Percentiles rank a stretch among this genome's conserved stretches.
Evolutionary conservation across 2,113 vertebrate species (phyloP).

Genomic region (Ellobius talpinus): DNA sequence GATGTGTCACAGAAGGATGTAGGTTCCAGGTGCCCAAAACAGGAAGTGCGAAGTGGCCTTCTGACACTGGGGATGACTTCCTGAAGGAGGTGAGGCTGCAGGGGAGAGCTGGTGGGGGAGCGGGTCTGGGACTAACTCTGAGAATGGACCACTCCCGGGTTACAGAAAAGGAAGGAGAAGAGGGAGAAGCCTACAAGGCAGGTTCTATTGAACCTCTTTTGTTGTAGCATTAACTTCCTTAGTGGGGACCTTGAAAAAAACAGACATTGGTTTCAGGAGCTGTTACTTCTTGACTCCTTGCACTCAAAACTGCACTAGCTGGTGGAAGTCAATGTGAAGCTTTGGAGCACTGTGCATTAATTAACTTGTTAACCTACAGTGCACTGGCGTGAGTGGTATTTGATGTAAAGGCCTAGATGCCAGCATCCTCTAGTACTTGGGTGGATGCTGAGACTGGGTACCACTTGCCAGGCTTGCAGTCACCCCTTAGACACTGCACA

Average conservation of each 20-base stretch:
- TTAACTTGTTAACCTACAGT: neutral
- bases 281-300: conserved; percentile 51
- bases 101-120: neutral
- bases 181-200: conserved; percentile 16
- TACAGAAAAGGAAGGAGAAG: conserved; percentile 5
- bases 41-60: neutral
- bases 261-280: conserved; percentile 57
- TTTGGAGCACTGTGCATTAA: neutral
- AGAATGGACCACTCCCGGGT: neutral
- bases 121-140: no score
- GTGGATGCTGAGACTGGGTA: neutral
- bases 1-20: neutral
- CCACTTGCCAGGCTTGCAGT: neutral
- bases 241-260: conserved; percentile 57
- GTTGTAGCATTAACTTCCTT: conserved; percentile 61
- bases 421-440: neutral
- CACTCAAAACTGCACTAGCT: conserved; percentile 24
- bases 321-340: conserved; percentile 47
- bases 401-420: neutral
- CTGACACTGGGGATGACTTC: neutral
- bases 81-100: neutral
- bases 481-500: neutral
- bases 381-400: neutral
- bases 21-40: neutral
- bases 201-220: conserved; percentile 63